phyloP scores from a whole-genome alignment of 2,888 invertebrate species.

The Agrochola litura region DNA sequence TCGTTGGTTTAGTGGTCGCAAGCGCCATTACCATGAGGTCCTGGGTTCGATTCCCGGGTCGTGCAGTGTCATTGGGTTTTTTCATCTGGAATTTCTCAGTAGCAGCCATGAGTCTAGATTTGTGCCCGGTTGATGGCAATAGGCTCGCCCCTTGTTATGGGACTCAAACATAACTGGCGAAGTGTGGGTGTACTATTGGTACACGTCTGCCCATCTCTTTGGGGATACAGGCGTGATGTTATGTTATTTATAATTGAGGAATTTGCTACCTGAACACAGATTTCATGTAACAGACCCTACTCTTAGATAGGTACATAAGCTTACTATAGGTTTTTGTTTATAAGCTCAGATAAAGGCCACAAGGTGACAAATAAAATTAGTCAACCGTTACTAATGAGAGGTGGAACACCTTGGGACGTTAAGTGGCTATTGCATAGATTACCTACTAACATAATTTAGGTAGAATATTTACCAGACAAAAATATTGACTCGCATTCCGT shows the following conservation, averaged over 20 bases:
- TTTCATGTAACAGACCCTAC: constrained; percentile 1
- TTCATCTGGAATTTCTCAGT: too few relatives aligned
- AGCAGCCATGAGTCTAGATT: too few relatives aligned
- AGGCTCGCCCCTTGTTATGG: too few relatives aligned
- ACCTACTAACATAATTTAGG: constrained; percentile 38
- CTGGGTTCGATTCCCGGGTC: too few relatives aligned
- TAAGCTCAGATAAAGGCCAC: constrained; percentile 37
- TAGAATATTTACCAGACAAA: constrained; percentile 32
- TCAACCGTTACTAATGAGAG: constrained; percentile 54
- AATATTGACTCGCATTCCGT: constrained; percentile 24
- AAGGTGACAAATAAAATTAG: constrained; percentile 60
- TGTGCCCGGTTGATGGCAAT: too few relatives aligned
- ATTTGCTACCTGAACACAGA: not conserved
- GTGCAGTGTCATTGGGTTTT: too few relatives aligned
- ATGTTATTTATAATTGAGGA: not conserved
- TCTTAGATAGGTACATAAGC: constrained; percentile 14
- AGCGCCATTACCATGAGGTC: too few relatives aligned
- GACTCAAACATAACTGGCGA: too few relatives aligned
- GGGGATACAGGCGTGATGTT: too few relatives aligned
- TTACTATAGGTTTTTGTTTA: constrained; percentile 38
- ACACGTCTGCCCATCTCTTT: too few relatives aligned
- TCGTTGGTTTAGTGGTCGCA: too few relatives aligned
- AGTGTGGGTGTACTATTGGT: too few relatives aligned
- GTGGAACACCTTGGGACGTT: constrained; percentile 43
- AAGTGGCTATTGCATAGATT: constrained; percentile 48